A percentile compares a stretch with the other conserved stretches of the same genome.
phyloP scores from a whole-genome alignment of 2,888 invertebrate genomes.

The Autographa gamma region DNA sequence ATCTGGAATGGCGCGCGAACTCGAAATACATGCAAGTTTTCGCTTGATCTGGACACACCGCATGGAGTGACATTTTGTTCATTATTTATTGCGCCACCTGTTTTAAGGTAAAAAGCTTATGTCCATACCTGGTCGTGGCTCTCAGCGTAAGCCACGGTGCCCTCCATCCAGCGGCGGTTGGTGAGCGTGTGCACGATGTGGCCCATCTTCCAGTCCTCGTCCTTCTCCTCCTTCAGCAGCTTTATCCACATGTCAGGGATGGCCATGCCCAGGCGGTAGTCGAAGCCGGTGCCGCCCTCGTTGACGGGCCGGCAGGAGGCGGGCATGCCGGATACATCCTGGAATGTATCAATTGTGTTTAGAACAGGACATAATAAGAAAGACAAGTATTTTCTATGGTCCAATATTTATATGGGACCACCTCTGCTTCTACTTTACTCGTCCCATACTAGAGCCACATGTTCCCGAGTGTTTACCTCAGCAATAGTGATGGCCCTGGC shows the following conservation, averaged over 20 bases:
- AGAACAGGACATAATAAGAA: not conserved
- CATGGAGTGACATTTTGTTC: too few relatives aligned
- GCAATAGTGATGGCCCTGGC: conserved; percentile 96
- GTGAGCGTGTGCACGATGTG: conserved; percentile 97
- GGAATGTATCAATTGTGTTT: not conserved
- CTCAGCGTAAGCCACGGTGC: conserved; percentile 99
- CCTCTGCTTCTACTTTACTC: too few relatives aligned
- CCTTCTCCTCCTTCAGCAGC: conserved; percentile 93
- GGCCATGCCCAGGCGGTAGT: conserved; percentile 99
- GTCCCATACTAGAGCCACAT: too few relatives aligned
- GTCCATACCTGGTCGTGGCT: conserved; percentile 96
- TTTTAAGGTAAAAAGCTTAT: too few relatives aligned
- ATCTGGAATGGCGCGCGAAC: too few relatives aligned
- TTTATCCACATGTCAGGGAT: conserved; percentile 99
- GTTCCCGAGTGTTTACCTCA: conserved; percentile 89
- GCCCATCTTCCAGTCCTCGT: conserved; percentile 98
- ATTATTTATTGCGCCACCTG: too few relatives aligned
- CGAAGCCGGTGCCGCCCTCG: conserved; percentile 99
- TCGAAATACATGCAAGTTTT: too few relatives aligned
- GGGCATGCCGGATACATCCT: conserved; percentile 99
- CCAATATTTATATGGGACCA: too few relatives aligned
- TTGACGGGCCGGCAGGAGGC: conserved; percentile 96
- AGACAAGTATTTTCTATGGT: too few relatives aligned
- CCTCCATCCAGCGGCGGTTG: conserved; percentile 98
- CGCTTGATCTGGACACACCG: too few relatives aligned